Evolutionary conservation across 2,888 invertebrate species (phyloP).

Genomic region (Opisthograptis luteolata): DNA sequence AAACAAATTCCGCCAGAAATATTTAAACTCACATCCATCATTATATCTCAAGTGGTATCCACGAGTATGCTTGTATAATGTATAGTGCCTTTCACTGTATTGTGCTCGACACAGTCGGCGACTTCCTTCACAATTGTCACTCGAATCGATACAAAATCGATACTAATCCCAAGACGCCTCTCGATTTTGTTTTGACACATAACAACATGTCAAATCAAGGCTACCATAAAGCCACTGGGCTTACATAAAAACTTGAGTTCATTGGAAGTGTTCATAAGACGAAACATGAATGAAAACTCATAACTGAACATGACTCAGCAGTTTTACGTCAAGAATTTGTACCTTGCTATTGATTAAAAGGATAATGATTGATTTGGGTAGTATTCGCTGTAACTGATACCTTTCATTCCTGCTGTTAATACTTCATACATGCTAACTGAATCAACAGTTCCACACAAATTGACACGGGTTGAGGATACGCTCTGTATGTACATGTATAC

Average conservation of each 20-base stretch:
- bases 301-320: constrained; percentile 62
- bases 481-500: too few relatives aligned
- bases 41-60: constrained; percentile 36
- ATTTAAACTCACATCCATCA: constrained; percentile 39
- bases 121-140: constrained; percentile 46
- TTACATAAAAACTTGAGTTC: constrained; percentile 50
- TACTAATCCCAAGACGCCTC: constrained; percentile 72
- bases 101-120: constrained; percentile 58
- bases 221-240: constrained; percentile 27
- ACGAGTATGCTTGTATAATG: too few relatives aligned
- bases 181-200: constrained; percentile 82
- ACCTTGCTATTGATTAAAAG: constrained; percentile 26
- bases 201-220: constrained; percentile 58
- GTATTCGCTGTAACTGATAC: constrained; percentile 17
- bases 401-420: constrained; percentile 22
- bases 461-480: too few relatives aligned
- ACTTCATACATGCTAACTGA: background rate
- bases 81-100: constrained; percentile 44
- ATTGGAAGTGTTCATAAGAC: constrained; percentile 44
- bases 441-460: too few relatives aligned
- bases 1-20: constrained; percentile 35
- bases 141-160: constrained; percentile 41
- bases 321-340: constrained; percentile 36
- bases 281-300: constrained; percentile 59
- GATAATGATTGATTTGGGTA: constrained; percentile 30